Conservation (phyloP, 2,888 invertebrate species). For the Linnaemya tessellans region DNA sequence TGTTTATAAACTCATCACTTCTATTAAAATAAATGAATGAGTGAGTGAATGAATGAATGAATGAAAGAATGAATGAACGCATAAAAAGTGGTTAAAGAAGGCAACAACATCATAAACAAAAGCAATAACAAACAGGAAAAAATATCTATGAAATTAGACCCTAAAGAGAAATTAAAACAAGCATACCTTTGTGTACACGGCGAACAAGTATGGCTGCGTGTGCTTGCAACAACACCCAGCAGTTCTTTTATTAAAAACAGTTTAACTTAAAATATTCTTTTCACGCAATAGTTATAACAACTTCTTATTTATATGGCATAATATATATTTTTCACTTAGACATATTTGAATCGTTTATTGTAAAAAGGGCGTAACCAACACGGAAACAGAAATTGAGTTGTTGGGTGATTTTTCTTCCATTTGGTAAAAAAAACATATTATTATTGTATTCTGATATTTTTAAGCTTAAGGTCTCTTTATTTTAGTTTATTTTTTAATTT, state of each 20-base stretch:
- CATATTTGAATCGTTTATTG: too few relatives aligned
- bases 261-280: background rate
- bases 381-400: too few relatives aligned
- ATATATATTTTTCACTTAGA: too few relatives aligned
- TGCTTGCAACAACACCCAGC: background rate
- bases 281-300: too few relatives aligned
- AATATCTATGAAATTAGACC: slow-evolving; percentile 59
- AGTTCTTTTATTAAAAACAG: background rate
- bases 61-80: slow-evolving; percentile 28
- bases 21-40: slow-evolving; percentile 52
- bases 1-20: slow-evolving; percentile 60
- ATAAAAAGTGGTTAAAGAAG: slow-evolving; percentile 38
- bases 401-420: too few relatives aligned
- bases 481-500: too few relatives aligned
- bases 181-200: slow-evolving; percentile 48
- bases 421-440: too few relatives aligned
- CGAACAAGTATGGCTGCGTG: background rate
- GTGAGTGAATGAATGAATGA: slow-evolving; percentile 26
- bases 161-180: slow-evolving; percentile 68
- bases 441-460: too few relatives aligned
- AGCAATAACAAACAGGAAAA: slow-evolving; percentile 32
- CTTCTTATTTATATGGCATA: background rate
- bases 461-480: too few relatives aligned
- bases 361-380: too few relatives aligned
- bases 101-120: slow-evolving; percentile 11